A percentile compares a stretch with the other conserved stretches of the same genome.
Evolutionary conservation across 2,888 invertebrate genomes (phyloP).

Genomic region (Phengaris arion): DNA sequence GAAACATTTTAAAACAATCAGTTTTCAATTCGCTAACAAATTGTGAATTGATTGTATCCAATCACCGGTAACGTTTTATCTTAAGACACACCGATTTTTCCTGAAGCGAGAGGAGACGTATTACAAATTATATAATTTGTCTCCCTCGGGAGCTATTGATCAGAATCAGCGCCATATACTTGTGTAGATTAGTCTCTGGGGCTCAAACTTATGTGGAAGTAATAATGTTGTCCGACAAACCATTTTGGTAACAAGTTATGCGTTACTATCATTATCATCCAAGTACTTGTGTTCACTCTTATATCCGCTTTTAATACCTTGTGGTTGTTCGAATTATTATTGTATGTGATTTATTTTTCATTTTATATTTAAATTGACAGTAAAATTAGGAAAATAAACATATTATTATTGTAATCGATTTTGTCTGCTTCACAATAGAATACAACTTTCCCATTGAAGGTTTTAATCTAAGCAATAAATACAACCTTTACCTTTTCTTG

Average conservation of each 20-base stretch:
- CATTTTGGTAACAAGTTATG: neutral
- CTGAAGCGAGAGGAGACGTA: slow-evolving; percentile 43
- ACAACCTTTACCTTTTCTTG: slow-evolving; percentile 13
- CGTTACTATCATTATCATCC: slow-evolving; percentile 6
- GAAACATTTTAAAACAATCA: slow-evolving; percentile 16
- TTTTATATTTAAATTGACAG: no score
- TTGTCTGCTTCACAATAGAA: no score
- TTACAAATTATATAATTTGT: slow-evolving; percentile 70
- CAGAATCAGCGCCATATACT: slow-evolving; percentile 45
- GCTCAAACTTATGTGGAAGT: slow-evolving; percentile 31
- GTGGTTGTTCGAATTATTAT: no score
- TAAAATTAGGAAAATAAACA: no score
- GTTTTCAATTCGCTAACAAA: slow-evolving; percentile 23
- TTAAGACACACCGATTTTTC: slow-evolving; percentile 54
- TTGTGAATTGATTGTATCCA: slow-evolving; percentile 29
- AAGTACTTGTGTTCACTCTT: neutral
- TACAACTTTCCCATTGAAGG: neutral
- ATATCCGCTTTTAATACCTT: neutral
- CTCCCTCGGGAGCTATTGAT: slow-evolving; percentile 55
- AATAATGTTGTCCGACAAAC: slow-evolving; percentile 23
- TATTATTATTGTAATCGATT: no score
- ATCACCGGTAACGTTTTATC: slow-evolving; percentile 31
- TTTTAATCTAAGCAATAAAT: neutral
- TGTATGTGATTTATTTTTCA: no score
- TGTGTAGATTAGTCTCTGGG: slow-evolving; percentile 40